These are phyloP conservation scores for Eupithecia centaureata DNA, from an alignment of 2,888 invertebrate genomes.

Conservation along the genomic window DNA sequence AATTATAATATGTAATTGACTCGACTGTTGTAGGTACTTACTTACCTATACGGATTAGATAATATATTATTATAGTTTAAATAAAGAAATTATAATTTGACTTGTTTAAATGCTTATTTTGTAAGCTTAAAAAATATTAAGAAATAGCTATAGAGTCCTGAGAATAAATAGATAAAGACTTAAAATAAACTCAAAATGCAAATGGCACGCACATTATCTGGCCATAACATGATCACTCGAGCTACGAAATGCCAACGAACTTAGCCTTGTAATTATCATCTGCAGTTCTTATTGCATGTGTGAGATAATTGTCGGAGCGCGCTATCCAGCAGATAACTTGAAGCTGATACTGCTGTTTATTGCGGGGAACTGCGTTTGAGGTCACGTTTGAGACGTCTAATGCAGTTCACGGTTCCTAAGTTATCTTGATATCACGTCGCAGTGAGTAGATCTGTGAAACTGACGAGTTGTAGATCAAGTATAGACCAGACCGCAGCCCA, in stretches of 20 bases:
- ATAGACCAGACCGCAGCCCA: background rate
- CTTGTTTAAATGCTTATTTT: too few relatives aligned
- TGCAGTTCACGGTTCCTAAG: background rate
- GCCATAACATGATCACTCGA: slow-evolving; percentile 24
- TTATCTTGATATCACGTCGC: background rate
- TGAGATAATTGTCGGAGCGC: slow-evolving; percentile 37
- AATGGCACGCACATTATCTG: slow-evolving; percentile 10
- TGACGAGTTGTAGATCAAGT: background rate
- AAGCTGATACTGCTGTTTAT: slow-evolving; percentile 17
- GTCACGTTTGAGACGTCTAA: slow-evolving; percentile 1
- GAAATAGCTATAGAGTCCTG: too few relatives aligned
- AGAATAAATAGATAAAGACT: too few relatives aligned
- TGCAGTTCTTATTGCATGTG: slow-evolving; percentile 38
- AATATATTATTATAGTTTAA: too few relatives aligned
- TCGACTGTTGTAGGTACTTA: too few relatives aligned
- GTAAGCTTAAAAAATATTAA: too few relatives aligned
- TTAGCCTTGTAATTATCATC: slow-evolving; percentile 42
- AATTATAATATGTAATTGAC: too few relatives aligned
- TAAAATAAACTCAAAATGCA: slow-evolving; percentile 1
- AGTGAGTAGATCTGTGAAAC: background rate
- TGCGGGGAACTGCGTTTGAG: slow-evolving; percentile 5
- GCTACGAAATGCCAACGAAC: slow-evolving; percentile 41
- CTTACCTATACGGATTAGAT: too few relatives aligned
- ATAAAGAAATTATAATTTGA: too few relatives aligned
- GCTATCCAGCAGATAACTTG: slow-evolving; percentile 14